These are phyloP conservation scores for Muscicapa comitata DNA, from an alignment of 2,797 vertebrate genomes.

Conservation along the genomic window DNA sequence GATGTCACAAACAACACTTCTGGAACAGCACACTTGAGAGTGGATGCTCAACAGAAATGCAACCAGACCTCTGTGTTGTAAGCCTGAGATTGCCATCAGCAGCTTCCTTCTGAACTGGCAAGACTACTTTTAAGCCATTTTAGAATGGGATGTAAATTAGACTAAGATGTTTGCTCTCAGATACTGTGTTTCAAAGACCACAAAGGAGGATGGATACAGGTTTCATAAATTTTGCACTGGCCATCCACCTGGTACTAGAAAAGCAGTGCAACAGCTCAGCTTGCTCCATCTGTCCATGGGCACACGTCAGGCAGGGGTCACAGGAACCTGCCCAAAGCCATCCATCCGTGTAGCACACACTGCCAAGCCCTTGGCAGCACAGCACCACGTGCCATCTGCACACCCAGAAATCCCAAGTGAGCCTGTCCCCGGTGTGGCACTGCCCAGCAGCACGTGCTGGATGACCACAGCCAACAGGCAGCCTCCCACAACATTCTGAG, in stretches of 20 bases:
- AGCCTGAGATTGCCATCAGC: background rate
- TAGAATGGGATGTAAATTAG: background rate
- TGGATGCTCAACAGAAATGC: background rate
- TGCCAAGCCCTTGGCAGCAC: background rate
- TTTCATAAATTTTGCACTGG: background rate
- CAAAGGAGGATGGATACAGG: fast-evolving
- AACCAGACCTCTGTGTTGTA: background rate
- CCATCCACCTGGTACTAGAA: background rate
- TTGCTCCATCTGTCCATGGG: background rate
- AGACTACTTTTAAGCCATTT: background rate
- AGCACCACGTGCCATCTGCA: fast-evolving
- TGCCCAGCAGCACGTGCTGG: background rate
- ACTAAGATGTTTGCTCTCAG: background rate
- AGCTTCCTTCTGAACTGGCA: background rate
- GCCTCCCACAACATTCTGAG: background rate
- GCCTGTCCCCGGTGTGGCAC: background rate
- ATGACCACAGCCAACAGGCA: background rate
- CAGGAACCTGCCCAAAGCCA: background rate
- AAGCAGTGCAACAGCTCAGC: background rate
- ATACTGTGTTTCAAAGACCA: background rate
- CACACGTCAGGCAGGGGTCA: fast-evolving
- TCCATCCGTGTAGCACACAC: fast-evolving
- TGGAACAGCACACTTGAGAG: background rate
- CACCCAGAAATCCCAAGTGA: background rate
- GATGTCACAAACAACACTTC: background rate